Base-by-base conservation (phyloP, 2,888 invertebrate genomes). In the Melikaiella ostensackeni region DNA sequence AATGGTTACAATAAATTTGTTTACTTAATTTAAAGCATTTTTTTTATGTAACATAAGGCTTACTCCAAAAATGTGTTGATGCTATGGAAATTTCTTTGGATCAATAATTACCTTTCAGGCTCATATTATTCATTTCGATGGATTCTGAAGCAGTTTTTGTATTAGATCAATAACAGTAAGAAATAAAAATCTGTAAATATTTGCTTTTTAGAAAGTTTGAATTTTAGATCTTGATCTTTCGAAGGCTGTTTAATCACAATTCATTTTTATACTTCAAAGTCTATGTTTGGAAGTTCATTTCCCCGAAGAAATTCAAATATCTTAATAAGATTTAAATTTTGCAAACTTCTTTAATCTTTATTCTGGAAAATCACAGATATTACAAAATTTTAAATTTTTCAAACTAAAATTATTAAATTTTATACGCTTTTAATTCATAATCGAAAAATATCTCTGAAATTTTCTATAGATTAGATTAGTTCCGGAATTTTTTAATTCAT, bases 41-140 rank as follows among this genome's bases (percentile, higher is more conserved):
- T 6, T 57, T 27, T 27, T 16, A 8, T 70, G 21, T 27, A 70
- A 70, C n/a, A 27, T 42, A 8, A 21, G 16, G 13, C 24, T 73
- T n/a, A 73, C 73, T 27, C 16, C 27, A 59, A 59, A 59, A 59
- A 59, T 59, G 16, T 59, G 27, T 59, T 24, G 5, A 24, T 57
- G 9, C 13, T 57, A 30, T 4, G 57, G n/a, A n/a, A 50, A 50
- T 13, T 57, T 57, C 16, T 59, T 59, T 27, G 16, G 59, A 59
- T 59, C 59, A 59, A 59, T 59, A 55, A 55, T 21, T 55, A 21
- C 55, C 55, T 21, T 55, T 55, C 11, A 21, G 55, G 3, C 4
- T 55, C 21, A 55, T 21, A 21, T 55, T 55, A 55, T 55, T 55
- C 21, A 55, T 21, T 55, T 4, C 55, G 55, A 21, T 55, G 21